Evolutionary conservation across 2,113 vertebrate species (phyloP).

Genomic region (Rhinolophus sinicus): DNA sequence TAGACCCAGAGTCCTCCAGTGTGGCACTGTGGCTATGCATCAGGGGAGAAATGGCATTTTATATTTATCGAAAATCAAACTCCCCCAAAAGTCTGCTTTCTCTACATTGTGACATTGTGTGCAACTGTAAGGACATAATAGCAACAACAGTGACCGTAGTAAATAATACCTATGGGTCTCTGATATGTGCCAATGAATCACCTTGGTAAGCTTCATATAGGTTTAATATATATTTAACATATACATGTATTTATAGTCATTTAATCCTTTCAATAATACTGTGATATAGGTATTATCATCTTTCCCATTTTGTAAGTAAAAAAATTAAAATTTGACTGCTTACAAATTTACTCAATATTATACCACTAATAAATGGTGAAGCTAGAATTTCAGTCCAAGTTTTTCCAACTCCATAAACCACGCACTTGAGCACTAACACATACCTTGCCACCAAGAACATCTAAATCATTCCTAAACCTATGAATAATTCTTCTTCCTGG

Average conservation of each 20-base stretch:
- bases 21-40: fast-evolving
- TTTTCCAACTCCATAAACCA: slow-evolving; percentile 1
- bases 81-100: not conserved
- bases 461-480: not conserved
- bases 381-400: not conserved
- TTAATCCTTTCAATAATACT: not conserved
- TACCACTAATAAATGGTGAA: not conserved
- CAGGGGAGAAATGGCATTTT: not conserved
- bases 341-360: not conserved
- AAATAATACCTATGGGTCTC: not conserved
- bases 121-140: not conserved
- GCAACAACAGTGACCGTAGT: not conserved
- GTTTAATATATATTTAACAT: not conserved
- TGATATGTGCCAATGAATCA: not conserved
- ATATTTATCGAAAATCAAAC: not conserved
- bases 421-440: not conserved
- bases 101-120: not conserved
- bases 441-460: not conserved
- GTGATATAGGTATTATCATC: not conserved
- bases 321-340: not conserved
- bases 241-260: not conserved
- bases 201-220: not conserved
- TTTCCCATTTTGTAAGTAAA: not conserved
- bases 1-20: not conserved
- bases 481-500: slow-evolving; percentile 6